phyloP scores from a whole-genome alignment of 2,888 invertebrate species.

The Chaetogeoica ovagalla region DNA sequence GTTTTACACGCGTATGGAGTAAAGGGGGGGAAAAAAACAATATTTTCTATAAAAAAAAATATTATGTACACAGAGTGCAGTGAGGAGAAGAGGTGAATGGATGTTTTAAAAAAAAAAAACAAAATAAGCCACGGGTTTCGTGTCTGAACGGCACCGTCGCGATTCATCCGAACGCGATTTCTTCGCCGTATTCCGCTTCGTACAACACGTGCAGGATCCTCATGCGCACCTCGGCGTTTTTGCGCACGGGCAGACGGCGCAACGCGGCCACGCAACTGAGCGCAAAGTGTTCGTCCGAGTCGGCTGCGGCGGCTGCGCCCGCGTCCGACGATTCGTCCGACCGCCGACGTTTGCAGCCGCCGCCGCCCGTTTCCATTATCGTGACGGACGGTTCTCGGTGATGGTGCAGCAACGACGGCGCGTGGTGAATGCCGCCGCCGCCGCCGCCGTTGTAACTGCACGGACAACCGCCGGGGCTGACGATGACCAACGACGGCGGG shows the following conservation, averaged over 20 bases:
- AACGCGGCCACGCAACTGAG: constrained; percentile 48
- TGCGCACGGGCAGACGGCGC: constrained; percentile 25
- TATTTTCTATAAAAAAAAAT: too few relatives aligned
- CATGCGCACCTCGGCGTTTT: constrained; percentile 47
- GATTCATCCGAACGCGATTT: constrained; percentile 6
- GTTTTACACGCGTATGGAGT: too few relatives aligned
- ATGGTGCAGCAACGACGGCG: neutral
- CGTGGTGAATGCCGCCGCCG: neutral
- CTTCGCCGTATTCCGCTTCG: constrained; percentile 50
- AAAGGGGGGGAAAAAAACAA: too few relatives aligned
- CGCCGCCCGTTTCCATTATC: neutral
- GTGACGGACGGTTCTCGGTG: neutral
- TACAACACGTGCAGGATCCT: constrained; percentile 42
- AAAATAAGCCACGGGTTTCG: too few relatives aligned
- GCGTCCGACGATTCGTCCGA: constrained; percentile 17
- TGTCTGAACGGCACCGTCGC: too few relatives aligned
- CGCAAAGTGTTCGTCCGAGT: constrained; percentile 49
- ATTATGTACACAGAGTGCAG: too few relatives aligned
- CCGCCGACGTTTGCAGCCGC: neutral
- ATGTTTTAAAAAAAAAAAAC: too few relatives aligned
- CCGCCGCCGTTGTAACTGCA: too few relatives aligned
- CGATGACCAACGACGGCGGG: too few relatives aligned
- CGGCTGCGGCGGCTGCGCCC: neutral
- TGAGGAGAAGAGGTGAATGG: too few relatives aligned
- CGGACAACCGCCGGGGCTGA: too few relatives aligned